Base-by-base conservation (phyloP, 35 echinoderm and acorn worm genomes). In the Holothuria glaberrima region DNA sequence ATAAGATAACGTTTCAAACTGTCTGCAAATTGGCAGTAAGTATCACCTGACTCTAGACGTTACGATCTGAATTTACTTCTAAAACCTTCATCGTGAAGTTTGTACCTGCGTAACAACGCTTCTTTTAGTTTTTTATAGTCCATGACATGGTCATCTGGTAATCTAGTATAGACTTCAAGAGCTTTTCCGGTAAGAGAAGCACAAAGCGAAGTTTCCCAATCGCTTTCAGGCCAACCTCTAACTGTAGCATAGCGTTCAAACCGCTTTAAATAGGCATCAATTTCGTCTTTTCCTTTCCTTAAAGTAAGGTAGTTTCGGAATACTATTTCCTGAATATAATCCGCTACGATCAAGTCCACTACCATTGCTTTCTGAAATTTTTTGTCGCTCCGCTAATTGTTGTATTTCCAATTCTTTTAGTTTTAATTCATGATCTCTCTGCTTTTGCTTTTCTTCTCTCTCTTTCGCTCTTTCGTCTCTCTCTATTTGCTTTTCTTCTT, bases 181-280 rank as follows among this genome's bases (percentile, higher is more conserved):
- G 75, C 89, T 54, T 33, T 91, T 28, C 75, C 75, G 18, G 88
- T 90, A 34, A 90, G 73, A 61, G 71, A 90, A 27, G 88, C 88
- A 54, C 88, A 48, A 38, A 90, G 73, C 10, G 70, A 76, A 58
- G 73, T 79, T 60, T 76, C 75, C 75, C 89, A 91, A 26, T 91
- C 58, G 1, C 52, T 66, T 48, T 70, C 38, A 10, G 57, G 89
- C 89, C 75, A 82, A 30, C 64, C 36, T 12, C n/a, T 82, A 20
- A 56, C 41, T 44, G 45, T 60, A 21, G 89, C 89, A 91, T 65
- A 91, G 22, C 89, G 27, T 74, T 91, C 89, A 91, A 91, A 91
- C 13, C 89, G n/a, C 33, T 68, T 70, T 20, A 91, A 58, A 68
- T 91, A 91, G 19, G 77, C 89, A 57, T 91, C 89, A 35, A 91